Evolutionary conservation across 2,888 invertebrate genomes (phyloP).

Genomic region (Mythimna ferrago): DNA sequence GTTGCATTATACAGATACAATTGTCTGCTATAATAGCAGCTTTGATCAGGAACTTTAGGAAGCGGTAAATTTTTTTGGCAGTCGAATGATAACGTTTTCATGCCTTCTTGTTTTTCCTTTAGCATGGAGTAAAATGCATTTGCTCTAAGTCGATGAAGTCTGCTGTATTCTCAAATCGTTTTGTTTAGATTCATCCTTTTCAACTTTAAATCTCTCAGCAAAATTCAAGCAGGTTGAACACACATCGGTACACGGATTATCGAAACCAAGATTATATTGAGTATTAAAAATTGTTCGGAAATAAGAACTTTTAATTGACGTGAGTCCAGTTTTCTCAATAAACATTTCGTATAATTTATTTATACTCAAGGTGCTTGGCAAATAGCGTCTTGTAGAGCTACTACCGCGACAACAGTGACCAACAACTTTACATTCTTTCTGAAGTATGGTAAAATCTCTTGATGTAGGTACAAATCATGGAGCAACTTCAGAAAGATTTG

Average conservation of each 20-base stretch:
- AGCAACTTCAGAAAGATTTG: no score
- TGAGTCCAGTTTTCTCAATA: conserved; percentile 5
- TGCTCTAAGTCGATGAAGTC: conserved; percentile 57
- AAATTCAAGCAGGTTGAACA: conserved; percentile 65
- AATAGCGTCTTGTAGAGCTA: no score
- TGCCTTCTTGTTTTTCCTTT: conserved; percentile 52
- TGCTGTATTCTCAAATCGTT: conserved; percentile 51
- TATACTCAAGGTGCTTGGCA: neutral
- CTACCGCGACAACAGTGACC: no score
- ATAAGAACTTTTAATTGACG: conserved; percentile 2
- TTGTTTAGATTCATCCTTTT: conserved; percentile 56
- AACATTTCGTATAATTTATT: conserved; percentile 14
- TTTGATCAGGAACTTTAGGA: conserved; percentile 65
- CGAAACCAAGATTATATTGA: conserved; percentile 9
- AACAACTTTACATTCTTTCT: no score
- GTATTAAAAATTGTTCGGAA: no score
- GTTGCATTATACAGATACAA: conserved; percentile 58
- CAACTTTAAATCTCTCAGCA: conserved; percentile 62
- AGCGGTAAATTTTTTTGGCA: conserved; percentile 28
- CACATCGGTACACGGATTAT: conserved; percentile 56
- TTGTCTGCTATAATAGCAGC: conserved; percentile 47
- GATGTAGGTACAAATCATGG: no score
- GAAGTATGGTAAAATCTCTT: no score
- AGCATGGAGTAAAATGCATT: conserved; percentile 63
- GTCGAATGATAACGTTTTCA: conserved; percentile 56